phyloP scores from a whole-genome alignment of 2,797 vertebrate genomes.

The Benthosema pterotum region DNA sequence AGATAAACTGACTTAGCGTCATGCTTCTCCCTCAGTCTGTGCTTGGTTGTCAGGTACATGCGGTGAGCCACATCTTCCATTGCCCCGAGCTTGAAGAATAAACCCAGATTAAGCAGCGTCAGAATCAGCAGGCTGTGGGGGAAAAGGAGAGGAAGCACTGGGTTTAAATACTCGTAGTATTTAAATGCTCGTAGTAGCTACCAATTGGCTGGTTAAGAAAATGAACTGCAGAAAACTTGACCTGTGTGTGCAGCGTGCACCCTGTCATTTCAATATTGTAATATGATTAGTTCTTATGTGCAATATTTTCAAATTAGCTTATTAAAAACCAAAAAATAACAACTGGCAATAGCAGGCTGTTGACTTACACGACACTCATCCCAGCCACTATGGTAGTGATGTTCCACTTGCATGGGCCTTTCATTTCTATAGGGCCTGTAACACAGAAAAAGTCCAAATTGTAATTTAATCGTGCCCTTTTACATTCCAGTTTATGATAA shows the following conservation, averaged over 20 bases:
- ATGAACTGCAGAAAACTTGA: not conserved
- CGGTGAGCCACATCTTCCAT: conserved; percentile 94
- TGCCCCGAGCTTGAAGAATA: conserved; percentile 93
- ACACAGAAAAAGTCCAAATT: conserved; percentile 33
- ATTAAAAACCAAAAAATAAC: too few species aligned
- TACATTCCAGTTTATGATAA: too few species aligned
- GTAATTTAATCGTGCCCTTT: too few species aligned
- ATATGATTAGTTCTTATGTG: too few species aligned
- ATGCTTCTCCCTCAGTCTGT: conserved; percentile 80
- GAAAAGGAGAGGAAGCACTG: not conserved
- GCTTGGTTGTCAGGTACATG: conserved; percentile 82
- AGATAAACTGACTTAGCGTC: conserved; percentile 80
- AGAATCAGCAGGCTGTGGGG: conserved; percentile 86
- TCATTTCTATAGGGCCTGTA: conserved; percentile 67
- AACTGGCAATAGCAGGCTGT: not conserved
- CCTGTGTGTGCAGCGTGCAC: not conserved
- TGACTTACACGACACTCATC: conserved; percentile 83
- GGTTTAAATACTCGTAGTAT: not conserved
- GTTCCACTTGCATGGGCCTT: conserved; percentile 56
- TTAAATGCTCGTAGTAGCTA: not conserved
- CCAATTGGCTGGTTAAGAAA: not conserved
- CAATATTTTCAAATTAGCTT: too few species aligned
- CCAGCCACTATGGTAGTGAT: conserved; percentile 65
- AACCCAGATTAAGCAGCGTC: conserved; percentile 88
- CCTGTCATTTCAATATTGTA: too few species aligned